A percentile compares a stretch with the other conserved stretches of the same genome.
Evolutionary conservation across 2,797 vertebrate species (phyloP).

Genomic region (Parambassis ranga): DNA sequence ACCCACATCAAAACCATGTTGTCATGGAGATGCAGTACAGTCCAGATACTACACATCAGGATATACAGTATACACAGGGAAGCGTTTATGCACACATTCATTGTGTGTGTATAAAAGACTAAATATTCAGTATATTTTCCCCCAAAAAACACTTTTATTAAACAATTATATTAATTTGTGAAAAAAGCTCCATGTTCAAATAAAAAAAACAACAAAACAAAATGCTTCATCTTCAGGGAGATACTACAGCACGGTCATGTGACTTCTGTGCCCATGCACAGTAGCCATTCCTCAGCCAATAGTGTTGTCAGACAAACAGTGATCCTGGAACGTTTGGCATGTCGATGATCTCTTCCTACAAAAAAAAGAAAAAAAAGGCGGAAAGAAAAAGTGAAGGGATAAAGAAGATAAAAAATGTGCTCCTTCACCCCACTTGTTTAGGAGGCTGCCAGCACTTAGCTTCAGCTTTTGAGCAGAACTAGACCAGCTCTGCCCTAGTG

Average conservation of each 20-base stretch:
- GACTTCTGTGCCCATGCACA: constrained; percentile 69
- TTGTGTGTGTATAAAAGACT: no score
- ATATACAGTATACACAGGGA: constrained; percentile 51
- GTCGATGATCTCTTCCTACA: constrained; percentile 69
- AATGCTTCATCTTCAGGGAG: constrained; percentile 59
- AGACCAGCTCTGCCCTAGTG: constrained; percentile 52
- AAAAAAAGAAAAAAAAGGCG: constrained; percentile 41
- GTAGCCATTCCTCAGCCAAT: constrained; percentile 76
- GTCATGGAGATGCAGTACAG: constrained; percentile 93
- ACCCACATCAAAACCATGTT: constrained; percentile 93
- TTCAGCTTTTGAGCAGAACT: constrained; percentile 61
- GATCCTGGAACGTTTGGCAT: constrained; percentile 77
- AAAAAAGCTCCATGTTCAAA: no score
- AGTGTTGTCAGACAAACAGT: constrained; percentile 71
- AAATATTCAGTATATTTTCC: no score
- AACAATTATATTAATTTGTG: no score
- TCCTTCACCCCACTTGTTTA: constrained; percentile 72
- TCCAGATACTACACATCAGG: constrained; percentile 75
- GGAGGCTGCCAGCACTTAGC: constrained; percentile 65
- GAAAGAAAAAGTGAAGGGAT: constrained; percentile 44
- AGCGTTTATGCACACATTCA: constrained; percentile 42
- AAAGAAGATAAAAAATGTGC: constrained; percentile 55
- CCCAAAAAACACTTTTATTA: no score
- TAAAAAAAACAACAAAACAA: no score
- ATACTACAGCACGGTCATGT: constrained; percentile 73